Evolutionary conservation across 1,140 invertebrate species (phyloP).

Genomic region (Pseudomyrmex dendroicus): DNA sequence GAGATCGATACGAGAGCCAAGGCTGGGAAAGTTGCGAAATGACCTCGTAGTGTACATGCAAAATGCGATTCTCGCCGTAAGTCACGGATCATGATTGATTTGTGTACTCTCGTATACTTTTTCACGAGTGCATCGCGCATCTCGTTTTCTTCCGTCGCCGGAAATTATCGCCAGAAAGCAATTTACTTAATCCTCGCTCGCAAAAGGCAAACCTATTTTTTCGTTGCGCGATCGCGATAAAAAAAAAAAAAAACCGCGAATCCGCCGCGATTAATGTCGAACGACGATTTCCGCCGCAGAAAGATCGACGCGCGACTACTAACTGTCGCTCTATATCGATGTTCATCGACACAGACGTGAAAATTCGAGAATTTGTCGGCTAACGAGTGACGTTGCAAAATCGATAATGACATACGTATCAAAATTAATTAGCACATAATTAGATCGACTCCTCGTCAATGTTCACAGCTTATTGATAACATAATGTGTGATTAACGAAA

Average conservation of each 20-base stretch:
- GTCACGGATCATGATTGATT: constrained; percentile 32
- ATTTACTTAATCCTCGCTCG: constrained; percentile 48
- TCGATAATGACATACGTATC: too few relatives aligned
- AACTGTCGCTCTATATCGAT: too few relatives aligned
- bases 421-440: too few relatives aligned
- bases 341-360: neutral
- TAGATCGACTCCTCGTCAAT: too few relatives aligned
- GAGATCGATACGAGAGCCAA: constrained; percentile 3
- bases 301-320: neutral
- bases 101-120: constrained; percentile 12
- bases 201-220: constrained; percentile 53
- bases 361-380: too few relatives aligned
- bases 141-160: constrained; percentile 15
- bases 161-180: constrained; percentile 52
- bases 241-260: neutral
- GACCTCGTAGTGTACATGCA: neutral
- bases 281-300: constrained; percentile 25
- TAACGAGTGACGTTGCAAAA: too few relatives aligned
- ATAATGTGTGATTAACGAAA: neutral
- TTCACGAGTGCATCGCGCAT: constrained; percentile 36
- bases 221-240: constrained; percentile 38
- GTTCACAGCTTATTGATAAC: neutral
- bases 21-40: constrained; percentile 13
- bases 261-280: constrained; percentile 23
- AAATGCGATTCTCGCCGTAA: constrained; percentile 12